phyloP scores from a whole-genome alignment of 1,140 invertebrate species.

The Neoseiulus cucumeris region DNA sequence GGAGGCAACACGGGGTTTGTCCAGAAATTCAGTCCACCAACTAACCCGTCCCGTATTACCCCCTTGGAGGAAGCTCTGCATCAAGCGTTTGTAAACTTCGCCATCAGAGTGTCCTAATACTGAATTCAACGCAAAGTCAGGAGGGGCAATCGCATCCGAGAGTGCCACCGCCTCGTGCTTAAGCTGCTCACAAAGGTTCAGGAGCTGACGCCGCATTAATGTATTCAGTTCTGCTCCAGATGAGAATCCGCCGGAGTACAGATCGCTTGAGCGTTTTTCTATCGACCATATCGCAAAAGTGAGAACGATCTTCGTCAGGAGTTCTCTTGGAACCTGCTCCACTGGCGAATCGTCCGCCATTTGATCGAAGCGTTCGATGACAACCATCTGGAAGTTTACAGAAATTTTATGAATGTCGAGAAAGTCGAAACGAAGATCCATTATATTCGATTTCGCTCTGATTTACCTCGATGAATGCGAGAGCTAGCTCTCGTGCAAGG shows the following conservation, averaged over 20 bases:
- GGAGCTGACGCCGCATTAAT: slow-evolving; percentile 30
- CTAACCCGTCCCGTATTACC: slow-evolving; percentile 16
- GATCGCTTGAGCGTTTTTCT: slow-evolving; percentile 17
- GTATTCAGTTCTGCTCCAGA: slow-evolving; percentile 28
- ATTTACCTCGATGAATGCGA: slow-evolving; percentile 45
- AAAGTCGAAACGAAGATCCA: too few relatives aligned
- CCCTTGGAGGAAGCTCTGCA: slow-evolving; percentile 17
- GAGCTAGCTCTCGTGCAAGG: slow-evolving; percentile 46
- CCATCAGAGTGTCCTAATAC: slow-evolving; percentile 48
- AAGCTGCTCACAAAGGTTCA: slow-evolving; percentile 39
- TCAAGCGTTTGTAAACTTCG: slow-evolving; percentile 20
- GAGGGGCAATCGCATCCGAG: slow-evolving; percentile 61
- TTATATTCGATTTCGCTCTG: too few relatives aligned
- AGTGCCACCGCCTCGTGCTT: slow-evolving; percentile 51
- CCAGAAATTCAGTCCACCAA: slow-evolving; percentile 18
- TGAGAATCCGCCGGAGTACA: slow-evolving; percentile 20
- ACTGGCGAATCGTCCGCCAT: slow-evolving; percentile 19
- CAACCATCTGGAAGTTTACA: slow-evolving; percentile 22
- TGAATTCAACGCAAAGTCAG: slow-evolving; percentile 64
- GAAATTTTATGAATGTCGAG: not conserved
- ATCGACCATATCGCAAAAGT: slow-evolving; percentile 23
- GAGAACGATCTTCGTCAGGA: slow-evolving; percentile 17
- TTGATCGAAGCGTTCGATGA: slow-evolving; percentile 24
- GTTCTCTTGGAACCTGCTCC: slow-evolving; percentile 22
- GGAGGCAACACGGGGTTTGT: not conserved